Evolutionary conservation across 2,888 invertebrate genomes (phyloP).

Genomic region (Halocaridina rubra): DNA sequence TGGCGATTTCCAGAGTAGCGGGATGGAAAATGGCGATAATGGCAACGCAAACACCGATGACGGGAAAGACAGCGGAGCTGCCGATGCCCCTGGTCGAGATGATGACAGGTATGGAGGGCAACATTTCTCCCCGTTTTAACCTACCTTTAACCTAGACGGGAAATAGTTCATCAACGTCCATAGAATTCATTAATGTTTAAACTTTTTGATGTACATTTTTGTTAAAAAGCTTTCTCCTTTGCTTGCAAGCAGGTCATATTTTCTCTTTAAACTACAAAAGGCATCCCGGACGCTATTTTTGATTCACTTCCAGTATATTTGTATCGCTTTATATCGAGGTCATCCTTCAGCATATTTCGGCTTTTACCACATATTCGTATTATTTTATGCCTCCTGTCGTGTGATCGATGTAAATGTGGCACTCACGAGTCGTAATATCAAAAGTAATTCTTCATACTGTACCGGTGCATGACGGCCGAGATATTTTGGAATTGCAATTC

Average conservation of each 20-base stretch:
- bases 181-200: too few species aligned
- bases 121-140: too few species aligned
- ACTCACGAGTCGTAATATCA: neutral
- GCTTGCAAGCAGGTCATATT: too few species aligned
- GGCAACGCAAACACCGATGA: slow-evolving; percentile 6
- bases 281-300: slow-evolving; percentile 12
- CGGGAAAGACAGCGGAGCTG: slow-evolving; percentile 58
- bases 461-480: neutral
- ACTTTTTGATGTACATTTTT: too few species aligned
- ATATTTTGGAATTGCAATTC: neutral
- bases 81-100: slow-evolving; percentile 63
- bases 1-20: slow-evolving; percentile 61
- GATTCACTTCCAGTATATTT: neutral
- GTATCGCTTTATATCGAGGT: neutral
- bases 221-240: too few species aligned
- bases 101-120: slow-evolving; percentile 64
- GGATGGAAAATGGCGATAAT: slow-evolving; percentile 61
- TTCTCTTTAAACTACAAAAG: too few species aligned
- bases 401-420: neutral
- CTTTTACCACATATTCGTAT: neutral
- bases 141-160: too few species aligned
- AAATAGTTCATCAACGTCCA: too few species aligned
- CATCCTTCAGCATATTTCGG: neutral
- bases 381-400: neutral
- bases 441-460: neutral